Conservation (phyloP, 2,797 vertebrate species). For the Tragopan temminckii region DNA sequence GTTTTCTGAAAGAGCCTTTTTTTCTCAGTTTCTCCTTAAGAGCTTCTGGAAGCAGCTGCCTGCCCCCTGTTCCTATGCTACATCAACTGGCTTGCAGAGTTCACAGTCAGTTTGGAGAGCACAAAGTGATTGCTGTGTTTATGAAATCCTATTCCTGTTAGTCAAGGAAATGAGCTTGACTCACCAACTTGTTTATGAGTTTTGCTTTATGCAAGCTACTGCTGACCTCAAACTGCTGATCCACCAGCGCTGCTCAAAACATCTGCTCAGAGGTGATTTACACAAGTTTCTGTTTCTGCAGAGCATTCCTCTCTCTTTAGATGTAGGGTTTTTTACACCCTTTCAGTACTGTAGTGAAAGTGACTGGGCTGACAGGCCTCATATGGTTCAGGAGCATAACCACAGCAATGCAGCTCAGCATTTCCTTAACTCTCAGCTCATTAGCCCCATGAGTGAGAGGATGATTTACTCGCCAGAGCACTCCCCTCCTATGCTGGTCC, state of each 20-base stretch:
- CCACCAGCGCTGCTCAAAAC: not conserved
- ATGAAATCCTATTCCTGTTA: conserved; percentile 61
- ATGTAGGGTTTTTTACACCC: not conserved
- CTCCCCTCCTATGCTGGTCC: not conserved
- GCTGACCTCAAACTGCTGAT: not conserved
- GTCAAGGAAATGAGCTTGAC: conserved; percentile 62
- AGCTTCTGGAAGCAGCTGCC: not conserved
- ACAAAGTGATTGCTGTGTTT: conserved; percentile 29
- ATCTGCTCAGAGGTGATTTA: not conserved
- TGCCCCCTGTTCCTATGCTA: not conserved
- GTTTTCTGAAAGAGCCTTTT: not conserved
- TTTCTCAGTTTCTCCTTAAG: not conserved
- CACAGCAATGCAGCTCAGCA: not conserved
- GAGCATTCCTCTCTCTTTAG: not conserved
- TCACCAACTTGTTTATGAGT: conserved; percentile 52
- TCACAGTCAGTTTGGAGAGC: not conserved
- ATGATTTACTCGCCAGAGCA: not conserved
- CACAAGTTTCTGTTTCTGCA: not conserved
- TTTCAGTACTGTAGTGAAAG: not conserved
- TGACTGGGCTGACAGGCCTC: not conserved
- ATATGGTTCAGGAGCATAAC: not conserved
- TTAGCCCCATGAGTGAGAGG: not conserved
- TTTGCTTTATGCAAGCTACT: conserved; percentile 38
- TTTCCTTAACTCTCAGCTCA: not conserved
- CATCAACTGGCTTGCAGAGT: fast-evolving